Evolutionary conservation across 2,113 vertebrate species (phyloP).

Genomic region (Sinocyclocheilus rhinocerous): DNA sequence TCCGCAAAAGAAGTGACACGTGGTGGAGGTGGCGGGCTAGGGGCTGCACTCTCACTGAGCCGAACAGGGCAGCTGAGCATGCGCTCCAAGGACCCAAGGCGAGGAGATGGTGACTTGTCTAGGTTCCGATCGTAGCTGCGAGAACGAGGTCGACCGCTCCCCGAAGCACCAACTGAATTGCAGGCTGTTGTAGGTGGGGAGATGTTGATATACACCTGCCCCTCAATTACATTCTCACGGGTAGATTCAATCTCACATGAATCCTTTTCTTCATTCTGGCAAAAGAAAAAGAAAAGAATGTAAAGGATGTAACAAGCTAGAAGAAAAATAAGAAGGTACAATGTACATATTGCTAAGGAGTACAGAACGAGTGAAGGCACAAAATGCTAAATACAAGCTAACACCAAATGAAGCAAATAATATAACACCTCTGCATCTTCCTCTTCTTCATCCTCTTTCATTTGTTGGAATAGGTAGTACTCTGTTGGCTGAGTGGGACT

Average conservation of each 20-base stretch:
- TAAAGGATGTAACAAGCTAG: background rate
- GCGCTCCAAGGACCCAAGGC: slow-evolving; percentile 88
- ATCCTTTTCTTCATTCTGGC: slow-evolving; percentile 13
- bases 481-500: slow-evolving; percentile 89
- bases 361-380: background rate
- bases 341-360: no score
- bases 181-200: slow-evolving; percentile 77
- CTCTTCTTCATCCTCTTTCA: slow-evolving; percentile 56
- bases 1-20: slow-evolving; percentile 95
- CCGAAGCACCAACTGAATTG: slow-evolving; percentile 58
- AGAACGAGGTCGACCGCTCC: slow-evolving; percentile 80
- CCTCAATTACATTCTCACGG: slow-evolving; percentile 74
- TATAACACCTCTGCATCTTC: slow-evolving; percentile 41
- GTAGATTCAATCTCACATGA: slow-evolving; percentile 45
- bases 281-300: background rate
- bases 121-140: slow-evolving; percentile 95
- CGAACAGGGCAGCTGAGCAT: slow-evolving; percentile 96
- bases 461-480: slow-evolving; percentile 90
- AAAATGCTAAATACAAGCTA: background rate
- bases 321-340: no score
- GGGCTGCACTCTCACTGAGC: slow-evolving; percentile 81
- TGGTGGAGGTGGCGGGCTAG: slow-evolving; percentile 71
- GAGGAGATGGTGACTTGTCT: slow-evolving; percentile 79
- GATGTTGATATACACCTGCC: slow-evolving; percentile 90
- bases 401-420: background rate